A percentile compares a stretch with the other conserved stretches of the same genome.
phyloP scores from a whole-genome alignment of 2,888 invertebrate species.

The Drosophila ezoana region DNA sequence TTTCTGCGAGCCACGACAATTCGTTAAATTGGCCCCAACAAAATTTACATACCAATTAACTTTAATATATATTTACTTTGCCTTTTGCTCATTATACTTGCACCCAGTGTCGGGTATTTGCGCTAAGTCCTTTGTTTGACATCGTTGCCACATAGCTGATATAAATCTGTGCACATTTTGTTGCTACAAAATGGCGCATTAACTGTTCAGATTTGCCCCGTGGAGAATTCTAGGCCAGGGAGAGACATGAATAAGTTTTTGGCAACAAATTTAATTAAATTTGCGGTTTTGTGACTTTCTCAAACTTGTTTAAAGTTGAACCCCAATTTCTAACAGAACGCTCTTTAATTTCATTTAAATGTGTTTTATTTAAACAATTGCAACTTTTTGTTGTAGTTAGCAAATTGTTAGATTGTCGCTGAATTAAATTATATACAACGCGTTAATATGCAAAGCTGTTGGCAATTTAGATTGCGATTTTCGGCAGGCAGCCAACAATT shows the following conservation, averaged over 20 bases:
- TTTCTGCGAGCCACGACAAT: conserved; percentile 10
- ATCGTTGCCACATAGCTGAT: conserved; percentile 27
- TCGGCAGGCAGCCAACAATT: neutral
- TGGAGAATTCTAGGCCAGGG: conserved; percentile 8
- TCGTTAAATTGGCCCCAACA: conserved; percentile 49
- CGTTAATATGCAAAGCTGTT: neutral
- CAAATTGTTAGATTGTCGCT: neutral
- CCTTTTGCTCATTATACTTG: conserved; percentile 35
- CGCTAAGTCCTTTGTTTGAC: conserved; percentile 17
- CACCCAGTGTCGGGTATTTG: conserved; percentile 39
- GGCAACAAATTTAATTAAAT: conserved; percentile 53
- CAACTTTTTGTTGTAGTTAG: neutral
- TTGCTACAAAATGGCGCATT: conserved; percentile 44
- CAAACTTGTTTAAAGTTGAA: conserved; percentile 20
- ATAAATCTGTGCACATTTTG: conserved; percentile 48
- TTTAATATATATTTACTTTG: conserved; percentile 66
- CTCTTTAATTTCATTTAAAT: conserved; percentile 13
- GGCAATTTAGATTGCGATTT: neutral
- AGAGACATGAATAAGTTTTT: conserved; percentile 18
- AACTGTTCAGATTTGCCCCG: conserved; percentile 40
- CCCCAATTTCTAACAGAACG: conserved; percentile 1
- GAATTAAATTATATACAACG: conserved; percentile 2
- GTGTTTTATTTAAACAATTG: neutral
- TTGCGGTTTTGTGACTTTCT: conserved; percentile 34
- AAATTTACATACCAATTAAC: conserved; percentile 74